These are phyloP conservation scores for Apodemia duryi DNA, from an alignment of 2,888 invertebrate species.

Conservation along the genomic window DNA sequence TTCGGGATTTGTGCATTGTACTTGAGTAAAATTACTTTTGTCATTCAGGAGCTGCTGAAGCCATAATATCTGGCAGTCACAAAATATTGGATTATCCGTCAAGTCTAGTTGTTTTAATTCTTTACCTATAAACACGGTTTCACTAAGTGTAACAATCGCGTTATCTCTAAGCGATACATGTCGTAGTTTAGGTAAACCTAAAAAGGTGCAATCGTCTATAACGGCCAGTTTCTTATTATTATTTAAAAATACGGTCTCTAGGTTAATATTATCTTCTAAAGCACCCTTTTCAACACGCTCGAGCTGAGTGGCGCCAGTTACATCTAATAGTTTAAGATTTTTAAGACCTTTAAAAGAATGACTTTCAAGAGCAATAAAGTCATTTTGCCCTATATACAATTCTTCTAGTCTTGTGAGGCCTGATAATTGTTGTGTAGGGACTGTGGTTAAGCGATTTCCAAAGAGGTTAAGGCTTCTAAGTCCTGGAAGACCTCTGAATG, in stretches of 20 bases:
- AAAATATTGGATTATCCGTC: conserved; percentile 89
- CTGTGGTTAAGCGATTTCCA: conserved; percentile 86
- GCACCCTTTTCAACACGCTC: conserved; percentile 87
- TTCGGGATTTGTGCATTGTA: conserved; percentile 86
- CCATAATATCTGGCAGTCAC: conserved; percentile 91
- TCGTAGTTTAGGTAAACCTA: conserved; percentile 88
- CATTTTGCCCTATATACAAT: conserved; percentile 90
- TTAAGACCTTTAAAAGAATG: conserved; percentile 88
- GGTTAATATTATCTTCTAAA: conserved; percentile 88
- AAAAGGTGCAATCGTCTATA: conserved; percentile 87
- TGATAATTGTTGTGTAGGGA: conserved; percentile 87
- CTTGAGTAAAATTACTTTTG: conserved; percentile 83
- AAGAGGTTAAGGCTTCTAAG: conserved; percentile 87
- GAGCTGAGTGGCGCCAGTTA: conserved; percentile 87
- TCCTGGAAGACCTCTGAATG: conserved; percentile 87
- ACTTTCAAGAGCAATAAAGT: conserved; percentile 83
- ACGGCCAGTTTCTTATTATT: conserved; percentile 87
- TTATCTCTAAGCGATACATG: conserved; percentile 89
- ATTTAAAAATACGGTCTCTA: conserved; percentile 86
- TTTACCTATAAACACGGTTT: conserved; percentile 88
- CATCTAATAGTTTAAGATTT: conserved; percentile 86
- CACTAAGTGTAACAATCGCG: conserved; percentile 86
- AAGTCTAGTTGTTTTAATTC: conserved; percentile 87
- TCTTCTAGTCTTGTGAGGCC: conserved; percentile 87
- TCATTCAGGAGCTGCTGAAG: conserved; percentile 84